Evolutionary conservation across 2,797 vertebrate genomes (phyloP).

Genomic region (Rhabdophis nuchalis): DNA sequence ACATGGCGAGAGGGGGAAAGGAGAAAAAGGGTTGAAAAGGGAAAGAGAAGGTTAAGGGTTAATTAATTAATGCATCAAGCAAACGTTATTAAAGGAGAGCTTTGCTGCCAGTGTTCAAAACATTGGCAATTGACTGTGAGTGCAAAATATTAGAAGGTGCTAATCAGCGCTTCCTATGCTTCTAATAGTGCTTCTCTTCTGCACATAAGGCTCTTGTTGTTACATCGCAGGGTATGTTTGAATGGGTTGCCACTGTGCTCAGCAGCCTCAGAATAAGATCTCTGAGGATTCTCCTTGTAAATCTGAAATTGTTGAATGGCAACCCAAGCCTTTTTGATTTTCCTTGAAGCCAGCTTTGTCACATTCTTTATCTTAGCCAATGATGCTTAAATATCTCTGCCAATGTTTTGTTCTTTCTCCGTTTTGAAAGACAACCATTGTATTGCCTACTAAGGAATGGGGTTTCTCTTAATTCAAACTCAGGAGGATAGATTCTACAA

Average conservation of each 20-base stretch:
- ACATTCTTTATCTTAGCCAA: slow-evolving; percentile 35
- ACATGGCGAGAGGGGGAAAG: slow-evolving; percentile 69
- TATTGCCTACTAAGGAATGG: slow-evolving; percentile 54
- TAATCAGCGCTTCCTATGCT: not conserved
- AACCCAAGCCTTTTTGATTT: slow-evolving; percentile 10
- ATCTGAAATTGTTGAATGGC: slow-evolving; percentile 24
- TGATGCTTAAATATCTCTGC: slow-evolving; percentile 63
- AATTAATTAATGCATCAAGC: slow-evolving; percentile 90
- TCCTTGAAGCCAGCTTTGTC: not conserved
- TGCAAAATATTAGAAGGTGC: slow-evolving; percentile 25
- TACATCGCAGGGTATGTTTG: slow-evolving; percentile 5
- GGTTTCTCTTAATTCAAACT: slow-evolving; percentile 48
- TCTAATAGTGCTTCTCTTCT: slow-evolving; percentile 1
- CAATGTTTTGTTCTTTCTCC: slow-evolving; percentile 79
- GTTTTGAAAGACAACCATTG: slow-evolving; percentile 67
- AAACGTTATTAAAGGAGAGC: slow-evolving; percentile 80
- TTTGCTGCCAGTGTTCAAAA: slow-evolving; percentile 73
- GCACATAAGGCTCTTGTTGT: slow-evolving; percentile 9
- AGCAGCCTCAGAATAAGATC: slow-evolving; percentile 37
- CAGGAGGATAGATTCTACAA: slow-evolving; percentile 44
- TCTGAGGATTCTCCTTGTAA: slow-evolving; percentile 23
- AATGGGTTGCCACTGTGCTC: slow-evolving; percentile 42
- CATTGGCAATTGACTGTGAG: slow-evolving; percentile 65
- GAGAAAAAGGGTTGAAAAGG: slow-evolving; percentile 82
- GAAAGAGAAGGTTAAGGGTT: slow-evolving; percentile 89